Evolutionary conservation across 2,113 vertebrate genomes (phyloP).

Genomic region (Hippocampus guttulatus): DNA sequence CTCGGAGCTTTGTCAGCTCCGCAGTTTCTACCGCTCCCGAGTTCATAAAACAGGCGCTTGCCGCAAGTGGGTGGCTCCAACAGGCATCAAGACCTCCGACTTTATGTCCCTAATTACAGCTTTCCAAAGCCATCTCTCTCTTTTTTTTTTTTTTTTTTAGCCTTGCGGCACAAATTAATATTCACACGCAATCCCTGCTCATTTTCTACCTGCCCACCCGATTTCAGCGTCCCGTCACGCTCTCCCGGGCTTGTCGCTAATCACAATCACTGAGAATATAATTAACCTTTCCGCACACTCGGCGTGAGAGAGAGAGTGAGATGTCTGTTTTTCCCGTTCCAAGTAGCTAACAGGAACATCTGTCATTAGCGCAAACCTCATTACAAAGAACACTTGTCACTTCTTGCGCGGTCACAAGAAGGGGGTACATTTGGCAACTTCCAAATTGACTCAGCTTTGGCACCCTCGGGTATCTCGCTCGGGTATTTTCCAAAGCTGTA

Average conservation of each 20-base stretch:
- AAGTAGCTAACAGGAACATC: constrained; percentile 43
- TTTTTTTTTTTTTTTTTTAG: constrained; percentile 59
- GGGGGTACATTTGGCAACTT: neutral
- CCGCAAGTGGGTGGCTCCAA: constrained; percentile 33
- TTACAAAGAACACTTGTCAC: neutral
- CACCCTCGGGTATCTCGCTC: neutral
- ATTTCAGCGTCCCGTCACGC: constrained; percentile 24
- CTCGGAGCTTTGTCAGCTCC: constrained; percentile 22
- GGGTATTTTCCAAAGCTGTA: neutral
- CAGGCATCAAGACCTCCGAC: constrained; percentile 46
- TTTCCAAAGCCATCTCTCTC: constrained; percentile 65
- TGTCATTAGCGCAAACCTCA: constrained; percentile 25
- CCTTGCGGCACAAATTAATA: constrained; percentile 65
- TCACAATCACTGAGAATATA: constrained; percentile 43
- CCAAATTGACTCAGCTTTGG: neutral
- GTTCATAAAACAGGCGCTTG: constrained; percentile 66
- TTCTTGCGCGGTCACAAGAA: neutral
- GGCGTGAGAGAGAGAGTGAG: constrained; percentile 25
- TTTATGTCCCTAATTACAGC: constrained; percentile 72
- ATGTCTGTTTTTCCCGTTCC: constrained; percentile 25
- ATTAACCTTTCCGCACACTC: constrained; percentile 45
- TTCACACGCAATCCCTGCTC: constrained; percentile 52
- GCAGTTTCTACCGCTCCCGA: constrained; percentile 45
- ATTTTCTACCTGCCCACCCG: constrained; percentile 25
- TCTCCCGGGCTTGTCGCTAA: constrained; percentile 14